phyloP scores from a whole-genome alignment of 2,888 invertebrate genomes.

The Adelognathus sp. region DNA sequence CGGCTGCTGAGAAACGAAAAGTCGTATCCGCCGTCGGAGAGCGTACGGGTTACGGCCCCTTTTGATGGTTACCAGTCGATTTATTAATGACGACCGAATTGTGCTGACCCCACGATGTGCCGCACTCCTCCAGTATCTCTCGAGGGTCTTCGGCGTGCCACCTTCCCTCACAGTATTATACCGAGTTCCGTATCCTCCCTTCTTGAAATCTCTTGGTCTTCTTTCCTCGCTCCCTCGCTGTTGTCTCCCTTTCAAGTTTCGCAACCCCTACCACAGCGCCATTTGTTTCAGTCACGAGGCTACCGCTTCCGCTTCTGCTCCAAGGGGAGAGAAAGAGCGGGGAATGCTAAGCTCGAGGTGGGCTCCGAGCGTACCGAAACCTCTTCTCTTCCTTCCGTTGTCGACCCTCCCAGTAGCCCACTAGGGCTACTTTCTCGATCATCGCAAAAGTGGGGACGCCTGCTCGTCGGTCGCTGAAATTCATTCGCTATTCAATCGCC shows the following conservation, averaged over 20 bases:
- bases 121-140: background rate
- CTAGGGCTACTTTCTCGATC: background rate
- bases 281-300: slow-evolving; percentile 34
- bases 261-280: background rate
- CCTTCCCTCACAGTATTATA: slow-evolving; percentile 12
- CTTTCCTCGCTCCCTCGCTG: slow-evolving; percentile 3
- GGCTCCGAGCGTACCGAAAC: background rate
- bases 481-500: slow-evolving; percentile 6
- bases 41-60: too few species aligned
- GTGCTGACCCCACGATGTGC: slow-evolving; percentile 14
- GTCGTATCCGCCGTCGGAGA: too few species aligned
- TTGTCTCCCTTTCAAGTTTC: slow-evolving; percentile 16
- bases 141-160: background rate
- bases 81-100: slow-evolving; percentile 36
- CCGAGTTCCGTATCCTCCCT: background rate
- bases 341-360: slow-evolving; percentile 3
- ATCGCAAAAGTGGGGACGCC: slow-evolving; percentile 12
- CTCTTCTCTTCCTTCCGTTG: background rate
- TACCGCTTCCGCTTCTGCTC: background rate
- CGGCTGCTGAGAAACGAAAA: too few species aligned
- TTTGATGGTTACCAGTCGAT: too few species aligned
- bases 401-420: background rate
- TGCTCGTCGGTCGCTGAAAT: background rate
- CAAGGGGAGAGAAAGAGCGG: background rate
- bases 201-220: background rate